Percentiles rank a stretch among this genome's conserved stretches.
Evolutionary conservation across 2,113 vertebrate genomes (phyloP).

Genomic region (Aramus guarauna): DNA sequence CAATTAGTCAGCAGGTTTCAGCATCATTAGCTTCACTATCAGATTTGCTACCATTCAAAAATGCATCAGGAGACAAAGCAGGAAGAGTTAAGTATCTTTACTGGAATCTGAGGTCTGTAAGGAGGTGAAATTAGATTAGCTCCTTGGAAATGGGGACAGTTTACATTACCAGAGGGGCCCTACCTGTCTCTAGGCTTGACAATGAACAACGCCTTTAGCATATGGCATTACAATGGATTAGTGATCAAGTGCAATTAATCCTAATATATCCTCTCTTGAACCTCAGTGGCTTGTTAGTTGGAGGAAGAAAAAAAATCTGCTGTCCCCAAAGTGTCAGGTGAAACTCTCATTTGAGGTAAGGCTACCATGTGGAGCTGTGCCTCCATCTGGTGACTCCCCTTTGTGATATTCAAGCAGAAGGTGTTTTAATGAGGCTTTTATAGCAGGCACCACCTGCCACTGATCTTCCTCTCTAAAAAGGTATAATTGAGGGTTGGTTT

Average conservation of each 20-base stretch:
- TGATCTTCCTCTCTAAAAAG: slow-evolving; percentile 75
- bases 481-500: slow-evolving; percentile 76
- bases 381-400: slow-evolving; percentile 80
- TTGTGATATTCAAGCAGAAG: slow-evolving; percentile 80
- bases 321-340: slow-evolving; percentile 74
- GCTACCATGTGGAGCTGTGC: slow-evolving; percentile 74
- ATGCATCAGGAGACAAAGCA: slow-evolving; percentile 68
- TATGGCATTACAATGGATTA: slow-evolving; percentile 77
- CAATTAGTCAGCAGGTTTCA: slow-evolving; percentile 74
- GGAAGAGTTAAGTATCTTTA: slow-evolving; percentile 73
- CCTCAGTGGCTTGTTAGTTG: slow-evolving; percentile 71
- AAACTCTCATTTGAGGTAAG: slow-evolving; percentile 76
- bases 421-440: slow-evolving; percentile 83
- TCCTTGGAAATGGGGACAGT: slow-evolving; percentile 63
- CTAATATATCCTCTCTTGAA: slow-evolving; percentile 77
- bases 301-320: slow-evolving; percentile 54
- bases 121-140: slow-evolving; percentile 74
- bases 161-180: slow-evolving; percentile 72
- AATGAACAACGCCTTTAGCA: slow-evolving; percentile 72
- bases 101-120: slow-evolving; percentile 72
- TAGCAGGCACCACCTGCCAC: slow-evolving; percentile 77
- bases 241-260: slow-evolving; percentile 78
- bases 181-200: slow-evolving; percentile 75
- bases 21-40: slow-evolving; percentile 73
- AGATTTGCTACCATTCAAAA: slow-evolving; percentile 75